Evolutionary conservation across 2,797 vertebrate species (phyloP).

Genomic region (Clamator glandarius): DNA sequence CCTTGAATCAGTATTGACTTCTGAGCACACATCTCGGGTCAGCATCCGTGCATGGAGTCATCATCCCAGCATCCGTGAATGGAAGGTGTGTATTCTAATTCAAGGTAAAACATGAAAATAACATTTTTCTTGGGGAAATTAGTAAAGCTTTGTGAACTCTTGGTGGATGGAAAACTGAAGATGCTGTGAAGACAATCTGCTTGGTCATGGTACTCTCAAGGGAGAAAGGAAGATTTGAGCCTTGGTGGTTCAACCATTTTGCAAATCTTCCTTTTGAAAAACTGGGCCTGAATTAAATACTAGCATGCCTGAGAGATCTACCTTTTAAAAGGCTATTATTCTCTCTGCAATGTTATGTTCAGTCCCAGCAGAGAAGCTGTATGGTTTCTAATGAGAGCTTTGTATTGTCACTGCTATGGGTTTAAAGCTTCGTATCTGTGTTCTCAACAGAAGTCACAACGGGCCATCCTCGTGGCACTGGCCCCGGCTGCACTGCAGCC

Average conservation of each 20-base stretch:
- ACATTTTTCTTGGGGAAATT: not conserved
- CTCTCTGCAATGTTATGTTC: not conserved
- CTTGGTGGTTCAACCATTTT: not conserved
- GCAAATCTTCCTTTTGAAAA: not conserved
- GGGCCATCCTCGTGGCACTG: accelerated
- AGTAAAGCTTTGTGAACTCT: not conserved
- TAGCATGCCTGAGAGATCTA: accelerated
- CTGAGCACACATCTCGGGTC: not conserved
- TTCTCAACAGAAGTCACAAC: not conserved
- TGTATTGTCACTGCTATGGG: not conserved
- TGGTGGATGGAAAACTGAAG: not conserved
- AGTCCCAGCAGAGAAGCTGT: not conserved
- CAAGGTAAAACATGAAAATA: not conserved
- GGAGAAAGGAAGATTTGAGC: not conserved
- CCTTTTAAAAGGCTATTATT: not conserved
- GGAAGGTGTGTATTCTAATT: not conserved
- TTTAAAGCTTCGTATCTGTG: not conserved
- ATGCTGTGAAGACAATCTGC: not conserved
- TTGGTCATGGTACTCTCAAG: not conserved
- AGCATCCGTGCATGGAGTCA: no score
- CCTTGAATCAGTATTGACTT: not conserved
- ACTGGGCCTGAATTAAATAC: not conserved
- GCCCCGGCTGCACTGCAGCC: not conserved
- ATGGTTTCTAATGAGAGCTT: not conserved
- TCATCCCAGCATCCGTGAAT: not conserved